Conservation (phyloP, 64 coral and sea anemone species). For the Montipora cactus region DNA sequence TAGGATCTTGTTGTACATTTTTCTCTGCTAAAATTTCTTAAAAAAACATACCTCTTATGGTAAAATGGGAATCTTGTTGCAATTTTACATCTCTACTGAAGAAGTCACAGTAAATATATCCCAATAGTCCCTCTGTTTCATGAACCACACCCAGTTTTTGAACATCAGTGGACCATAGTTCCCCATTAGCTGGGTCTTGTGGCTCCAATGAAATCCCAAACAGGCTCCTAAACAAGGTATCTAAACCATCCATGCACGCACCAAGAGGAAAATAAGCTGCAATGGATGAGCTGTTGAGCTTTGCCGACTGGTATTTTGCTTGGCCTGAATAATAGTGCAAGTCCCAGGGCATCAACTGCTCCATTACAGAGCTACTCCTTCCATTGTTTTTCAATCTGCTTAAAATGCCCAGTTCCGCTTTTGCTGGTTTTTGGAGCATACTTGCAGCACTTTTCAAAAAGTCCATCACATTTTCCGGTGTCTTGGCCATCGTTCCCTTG, state of each 20-base stretch:
- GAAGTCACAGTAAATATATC: slow-evolving; percentile 98
- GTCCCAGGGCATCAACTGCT: slow-evolving; percentile 93
- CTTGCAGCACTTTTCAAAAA: slow-evolving; percentile 75
- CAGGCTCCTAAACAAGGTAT: slow-evolving; percentile 82
- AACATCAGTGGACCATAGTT: slow-evolving; percentile 90
- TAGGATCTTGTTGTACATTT: too few relatives aligned
- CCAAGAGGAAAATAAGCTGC: slow-evolving; percentile 95
- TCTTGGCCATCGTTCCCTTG: slow-evolving; percentile 95
- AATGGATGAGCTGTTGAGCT: slow-evolving; percentile 69
- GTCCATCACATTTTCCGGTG: slow-evolving; percentile 85
- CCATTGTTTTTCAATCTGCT: slow-evolving; percentile 70
- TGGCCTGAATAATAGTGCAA: slow-evolving; percentile 87
- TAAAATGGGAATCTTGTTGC: slow-evolving; percentile 97
- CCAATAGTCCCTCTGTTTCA: slow-evolving; percentile 87
- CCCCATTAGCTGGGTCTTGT: slow-evolving; percentile 81
- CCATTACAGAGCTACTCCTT: slow-evolving; percentile 19
- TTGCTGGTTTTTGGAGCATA: slow-evolving; percentile 83
- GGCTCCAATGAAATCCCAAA: slow-evolving; percentile 85
- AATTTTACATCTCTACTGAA: slow-evolving; percentile 87
- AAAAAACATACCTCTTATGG: slow-evolving; percentile 78
- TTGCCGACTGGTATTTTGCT: slow-evolving; percentile 80
- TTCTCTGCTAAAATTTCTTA: too few relatives aligned
- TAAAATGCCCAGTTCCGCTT: slow-evolving; percentile 76
- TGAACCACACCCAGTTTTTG: slow-evolving; percentile 93
- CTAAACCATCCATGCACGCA: slow-evolving; percentile 94